Base-by-base conservation (phyloP, 2,113 vertebrate species). In the Lonchura striata region DNA sequence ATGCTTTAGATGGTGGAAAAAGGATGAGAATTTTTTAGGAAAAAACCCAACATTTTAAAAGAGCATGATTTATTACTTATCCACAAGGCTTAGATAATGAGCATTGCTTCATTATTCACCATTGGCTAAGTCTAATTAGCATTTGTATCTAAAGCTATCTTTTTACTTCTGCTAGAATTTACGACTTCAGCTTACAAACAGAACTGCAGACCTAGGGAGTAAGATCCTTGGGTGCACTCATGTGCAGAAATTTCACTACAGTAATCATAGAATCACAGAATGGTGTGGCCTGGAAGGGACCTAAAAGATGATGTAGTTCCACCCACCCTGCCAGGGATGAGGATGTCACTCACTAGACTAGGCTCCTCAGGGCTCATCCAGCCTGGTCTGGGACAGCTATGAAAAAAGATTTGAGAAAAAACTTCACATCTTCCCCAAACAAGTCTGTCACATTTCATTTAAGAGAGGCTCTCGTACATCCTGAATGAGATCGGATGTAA, bases 401-500 rank as follows among this genome's bases (percentile, higher is more conserved):
- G 17, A 60, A 37, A 49, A 53, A 22, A n/a, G 13, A 59, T 31
- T 68, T 41, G 27, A 77, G 54, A 75, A 88, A 83, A 68, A 63
- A 6, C 6, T 12, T 44, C 30, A 21, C 16, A 5, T 41, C 74
- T 80, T 72, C 16, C 37, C 22, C 37, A 21, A 74, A 39, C 6
- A 64, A 61, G 23, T 17, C 23, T 22, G 3, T 25, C 42, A 18
- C 23, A 37, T 63, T 44, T 52, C 53, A 15, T 56, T 76, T 56
- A 44, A 60, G 23, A 64, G 46, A 37, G 19, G 17, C 33, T 61
- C 35, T 50, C 4, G 31, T 5, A 37, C 8, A 53, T 31, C 52
- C 20, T 57, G 22, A 84, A 57, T 0, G 3, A 75, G 47, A 82
- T 53, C 0, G 0, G 19, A 37, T 16, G 12, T 49, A 66, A 85